A percentile compares a stretch with the other conserved stretches of the same genome.
Evolutionary conservation across 2,888 invertebrate genomes (phyloP).

Genomic region (Thera britannica): DNA sequence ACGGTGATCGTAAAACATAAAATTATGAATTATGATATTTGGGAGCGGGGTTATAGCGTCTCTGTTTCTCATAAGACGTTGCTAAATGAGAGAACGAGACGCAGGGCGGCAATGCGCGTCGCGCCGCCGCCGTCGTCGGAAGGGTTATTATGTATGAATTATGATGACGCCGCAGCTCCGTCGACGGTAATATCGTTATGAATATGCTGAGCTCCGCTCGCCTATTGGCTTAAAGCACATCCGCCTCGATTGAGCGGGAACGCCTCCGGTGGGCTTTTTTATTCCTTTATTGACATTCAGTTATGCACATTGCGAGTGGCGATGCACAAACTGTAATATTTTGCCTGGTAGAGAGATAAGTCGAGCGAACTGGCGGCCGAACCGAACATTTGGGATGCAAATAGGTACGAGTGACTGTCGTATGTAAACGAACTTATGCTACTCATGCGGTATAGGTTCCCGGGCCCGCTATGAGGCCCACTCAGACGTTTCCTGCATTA

Average conservation of each 20-base stretch:
- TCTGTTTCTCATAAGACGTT: conserved; percentile 64
- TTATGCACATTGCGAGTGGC: conserved; percentile 82
- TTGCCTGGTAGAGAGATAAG: conserved; percentile 77
- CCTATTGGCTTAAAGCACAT: conserved; percentile 82
- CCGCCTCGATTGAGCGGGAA: conserved; percentile 80
- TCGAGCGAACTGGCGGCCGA: conserved; percentile 73
- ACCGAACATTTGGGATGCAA: conserved; percentile 83
- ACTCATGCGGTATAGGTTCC: conserved; percentile 79
- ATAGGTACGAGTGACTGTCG: conserved; percentile 76
- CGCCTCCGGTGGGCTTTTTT: conserved; percentile 82
- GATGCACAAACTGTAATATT: conserved; percentile 84
- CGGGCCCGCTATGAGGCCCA: conserved; percentile 80
- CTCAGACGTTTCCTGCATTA: conserved; percentile 85
- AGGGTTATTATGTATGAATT: conserved; percentile 86
- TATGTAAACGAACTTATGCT: conserved; percentile 84
- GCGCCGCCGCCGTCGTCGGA: conserved; percentile 65
- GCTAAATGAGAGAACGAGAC: conserved; percentile 66
- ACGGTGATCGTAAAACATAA: conserved; percentile 69
- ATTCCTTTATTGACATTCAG: conserved; percentile 83
- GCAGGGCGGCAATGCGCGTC: conserved; percentile 72
- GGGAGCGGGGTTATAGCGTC: conserved; percentile 61
- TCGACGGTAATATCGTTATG: conserved; percentile 85
- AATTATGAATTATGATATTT: conserved; percentile 84
- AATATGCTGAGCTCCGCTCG: conserved; percentile 80
- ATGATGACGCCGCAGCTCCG: conserved; percentile 82